Base-by-base conservation (phyloP, 2,888 invertebrate genomes). In the Argyra leucocephala region DNA sequence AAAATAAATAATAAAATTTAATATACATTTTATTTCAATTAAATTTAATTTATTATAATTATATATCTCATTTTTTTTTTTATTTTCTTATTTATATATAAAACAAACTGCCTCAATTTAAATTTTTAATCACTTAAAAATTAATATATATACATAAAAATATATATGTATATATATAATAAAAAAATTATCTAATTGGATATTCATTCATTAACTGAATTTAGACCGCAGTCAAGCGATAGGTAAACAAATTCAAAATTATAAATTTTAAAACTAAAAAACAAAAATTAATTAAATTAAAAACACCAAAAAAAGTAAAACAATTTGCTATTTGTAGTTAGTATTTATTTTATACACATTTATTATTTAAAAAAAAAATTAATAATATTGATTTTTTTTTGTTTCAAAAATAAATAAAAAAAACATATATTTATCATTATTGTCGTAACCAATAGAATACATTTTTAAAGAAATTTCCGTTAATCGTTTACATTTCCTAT, bases 161-260 rank as follows among this genome's bases (percentile, higher is more conserved):
- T n/a, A 48, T 48, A 58, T 58, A 22, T 22, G 12, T 58, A 21
- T 58, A 22, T 22, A 58, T 22, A 22, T 23, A 7, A 26, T 21
- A 31, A 31, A 6, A 61, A 61, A 10, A 26, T n/a, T 31, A n/a
- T 21, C 4, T 26, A 61, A 61, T 61, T 61, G 61, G 61, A 61
- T 26, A 63, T n/a, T 22, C 24, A 23, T 67, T 66, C 64, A 68
- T 58, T 58, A 48, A 48, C 48, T 66, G 69, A 69, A 68, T 71
- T 67, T 68, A 74, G 73, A 74, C 67, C 73, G 73, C 68, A 70
- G 72, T 71, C 72, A 72, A 71, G 69, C 70, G 69, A 72, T 74
- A 74, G 73, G 73, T 74, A 74, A 74, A 72, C 48, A 48, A 48
- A 48, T 18, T 18, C 48, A 48, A 48, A 48, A 12, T 48, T 48